Conservation (phyloP, 2,113 vertebrate genomes). For the Gnathonemus longibarbis region DNA sequence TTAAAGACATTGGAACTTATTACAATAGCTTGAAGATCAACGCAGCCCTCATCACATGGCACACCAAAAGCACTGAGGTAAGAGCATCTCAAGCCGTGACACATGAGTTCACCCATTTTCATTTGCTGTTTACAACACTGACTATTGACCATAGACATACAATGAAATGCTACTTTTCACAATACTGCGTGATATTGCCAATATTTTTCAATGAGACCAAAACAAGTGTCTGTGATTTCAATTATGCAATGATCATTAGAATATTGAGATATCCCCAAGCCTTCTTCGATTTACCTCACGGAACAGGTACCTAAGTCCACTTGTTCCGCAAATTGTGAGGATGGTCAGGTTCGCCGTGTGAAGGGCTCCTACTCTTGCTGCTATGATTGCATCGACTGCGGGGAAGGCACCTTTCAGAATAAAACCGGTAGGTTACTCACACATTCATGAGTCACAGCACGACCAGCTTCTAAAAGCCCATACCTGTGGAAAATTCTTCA, state of each 20-base stretch:
- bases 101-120: neutral
- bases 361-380: slow-evolving; percentile 73
- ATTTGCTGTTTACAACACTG: neutral
- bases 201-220: neutral
- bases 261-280: neutral
- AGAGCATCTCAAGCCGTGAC: neutral
- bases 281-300: neutral
- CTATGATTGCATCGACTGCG: slow-evolving; percentile 78
- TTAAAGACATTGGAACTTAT: slow-evolving; percentile 60
- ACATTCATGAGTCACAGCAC: slow-evolving; percentile 40
- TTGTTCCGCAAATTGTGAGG: slow-evolving; percentile 65
- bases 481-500: neutral
- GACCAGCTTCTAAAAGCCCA: neutral
- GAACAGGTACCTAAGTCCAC: slow-evolving; percentile 67
- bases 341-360: slow-evolving; percentile 61
- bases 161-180: neutral
- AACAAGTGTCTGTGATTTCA: neutral
- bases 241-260: neutral
- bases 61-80: slow-evolving; percentile 54
- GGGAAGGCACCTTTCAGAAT: slow-evolving; percentile 67
- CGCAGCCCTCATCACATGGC: slow-evolving; percentile 57
- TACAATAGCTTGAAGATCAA: slow-evolving; percentile 46
- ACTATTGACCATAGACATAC: neutral
- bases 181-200: neutral
- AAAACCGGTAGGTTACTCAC: slow-evolving; percentile 42